Base-by-base conservation (phyloP, 2,888 invertebrate species). In the Eristalinus aeneus region DNA sequence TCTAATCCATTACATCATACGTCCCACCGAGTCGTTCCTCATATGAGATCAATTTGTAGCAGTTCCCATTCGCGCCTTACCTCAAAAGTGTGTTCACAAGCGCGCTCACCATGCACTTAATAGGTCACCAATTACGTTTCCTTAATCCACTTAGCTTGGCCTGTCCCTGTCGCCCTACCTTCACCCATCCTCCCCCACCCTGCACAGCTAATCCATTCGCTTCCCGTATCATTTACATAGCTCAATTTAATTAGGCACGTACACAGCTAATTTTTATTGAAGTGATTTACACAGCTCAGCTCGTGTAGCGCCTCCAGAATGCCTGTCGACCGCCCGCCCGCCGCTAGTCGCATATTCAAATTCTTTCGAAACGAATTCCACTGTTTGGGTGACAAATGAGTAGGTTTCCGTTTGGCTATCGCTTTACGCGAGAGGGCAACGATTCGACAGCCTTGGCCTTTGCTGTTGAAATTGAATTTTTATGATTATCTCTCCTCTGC, bases 381-480 rank as follows among this genome's bases (percentile, higher is more conserved):
- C 46, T 27, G 68, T 65, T 69, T 67, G 31, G 80, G 71, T 80
- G 84, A 80, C 80, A 85, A 80, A 80, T 80, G 71, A 76, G 61
- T 74, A 36, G 53, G 31, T 46, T 71, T 71, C 22, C 34, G 34
- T 56, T 84, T 65, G 31, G 58, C 78, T 68, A 78, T 69, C 64
- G 69, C 64, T 63, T 68, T 63, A 63, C 79, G 46, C 46, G 31
- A 69, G 60, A 74, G 64, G 63, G 46, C 32, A 68, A 80, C 69
- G 64, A 74, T 60, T 74, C 36, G 69, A 22, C 63, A 75, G 67
- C 80, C 84, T 85, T 85, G 84, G 75, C 80, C 84, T 80, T 75
- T 75, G 75, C 46, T 46, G 75, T 74, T 80, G 63, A 72, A 80
- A 56, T 71, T 69, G 72, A 72, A 60, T 76, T 85, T 76, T 61